A percentile compares a stretch with the other conserved stretches of the same genome.
These are phyloP conservation scores for Mionectes olivaceus DNA, from an alignment of 2,797 vertebrate species.

Conservation along the genomic window DNA sequence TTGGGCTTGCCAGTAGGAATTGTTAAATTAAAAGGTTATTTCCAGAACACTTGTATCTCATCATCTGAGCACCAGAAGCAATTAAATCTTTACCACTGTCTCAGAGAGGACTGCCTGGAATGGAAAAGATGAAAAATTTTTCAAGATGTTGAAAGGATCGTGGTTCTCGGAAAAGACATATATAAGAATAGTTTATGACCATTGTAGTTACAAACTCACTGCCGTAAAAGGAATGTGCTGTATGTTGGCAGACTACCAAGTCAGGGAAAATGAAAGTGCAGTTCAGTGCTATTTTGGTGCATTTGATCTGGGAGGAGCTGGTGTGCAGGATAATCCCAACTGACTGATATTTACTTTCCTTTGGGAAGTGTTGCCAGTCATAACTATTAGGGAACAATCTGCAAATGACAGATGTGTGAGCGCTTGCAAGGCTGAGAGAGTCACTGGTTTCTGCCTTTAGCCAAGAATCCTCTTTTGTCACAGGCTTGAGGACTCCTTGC, in stretches of 20 bases:
- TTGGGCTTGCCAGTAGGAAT: background rate
- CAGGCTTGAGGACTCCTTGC: background rate
- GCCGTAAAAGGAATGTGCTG: slow-evolving; percentile 46
- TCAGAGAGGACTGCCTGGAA: slow-evolving; percentile 6
- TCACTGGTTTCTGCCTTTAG: background rate
- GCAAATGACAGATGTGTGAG: background rate
- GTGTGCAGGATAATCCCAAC: background rate
- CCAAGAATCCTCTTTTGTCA: background rate
- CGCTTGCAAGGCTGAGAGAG: background rate
- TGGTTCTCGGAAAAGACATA: slow-evolving; percentile 21
- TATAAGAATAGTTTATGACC: slow-evolving; percentile 47
- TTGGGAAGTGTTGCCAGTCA: background rate
- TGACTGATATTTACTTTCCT: background rate
- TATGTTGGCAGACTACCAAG: slow-evolving; percentile 12
- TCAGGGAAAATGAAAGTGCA: background rate
- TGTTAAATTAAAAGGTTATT: slow-evolving; percentile 54
- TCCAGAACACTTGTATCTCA: slow-evolving; percentile 48
- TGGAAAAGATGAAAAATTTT: slow-evolving; percentile 38
- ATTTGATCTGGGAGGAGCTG: background rate
- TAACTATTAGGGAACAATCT: background rate
- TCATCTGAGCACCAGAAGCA: slow-evolving; percentile 41
- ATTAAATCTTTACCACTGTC: slow-evolving; percentile 4
- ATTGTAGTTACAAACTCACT: slow-evolving; percentile 12
- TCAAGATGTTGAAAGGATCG: slow-evolving; percentile 24
- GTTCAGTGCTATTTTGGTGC: background rate